Conservation (phyloP, 2,888 invertebrate genomes). For the Lycaena phlaeas region DNA sequence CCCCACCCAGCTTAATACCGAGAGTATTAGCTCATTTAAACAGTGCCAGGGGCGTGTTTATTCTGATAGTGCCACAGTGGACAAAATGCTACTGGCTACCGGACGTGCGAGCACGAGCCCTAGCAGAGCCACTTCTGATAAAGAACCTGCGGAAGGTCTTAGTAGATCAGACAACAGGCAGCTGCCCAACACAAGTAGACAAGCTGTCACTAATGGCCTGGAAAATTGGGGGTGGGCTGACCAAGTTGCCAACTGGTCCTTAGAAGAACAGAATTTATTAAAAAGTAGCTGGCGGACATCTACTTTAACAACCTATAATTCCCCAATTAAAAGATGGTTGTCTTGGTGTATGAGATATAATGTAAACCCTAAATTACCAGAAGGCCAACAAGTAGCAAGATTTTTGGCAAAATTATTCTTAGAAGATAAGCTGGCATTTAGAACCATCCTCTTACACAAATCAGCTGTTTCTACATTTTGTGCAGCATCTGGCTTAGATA, state of each 20-base stretch:
- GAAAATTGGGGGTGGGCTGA: slow-evolving; percentile 19
- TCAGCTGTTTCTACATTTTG: slow-evolving; percentile 15
- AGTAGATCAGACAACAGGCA: slow-evolving; percentile 14
- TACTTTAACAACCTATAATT: slow-evolving; percentile 10
- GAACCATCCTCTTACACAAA: slow-evolving; percentile 16
- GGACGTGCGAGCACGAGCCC: slow-evolving; percentile 9
- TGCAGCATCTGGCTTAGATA: neutral
- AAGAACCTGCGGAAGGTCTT: slow-evolving; percentile 11
- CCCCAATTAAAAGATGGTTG: slow-evolving; percentile 11
- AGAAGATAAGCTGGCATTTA: slow-evolving; percentile 6
- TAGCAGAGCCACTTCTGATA: slow-evolving; percentile 11
- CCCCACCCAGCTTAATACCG: slow-evolving; percentile 14
- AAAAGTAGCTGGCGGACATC: slow-evolving; percentile 14
- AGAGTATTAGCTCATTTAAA: slow-evolving; percentile 15
- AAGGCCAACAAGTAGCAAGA: slow-evolving; percentile 5
- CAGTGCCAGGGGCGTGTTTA: slow-evolving; percentile 11
- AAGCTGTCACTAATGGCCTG: slow-evolving; percentile 12
- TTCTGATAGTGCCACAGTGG: slow-evolving; percentile 12
- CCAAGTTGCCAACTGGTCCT: slow-evolving; percentile 9
- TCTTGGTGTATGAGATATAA: slow-evolving; percentile 6
- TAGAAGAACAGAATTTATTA: slow-evolving; percentile 12
- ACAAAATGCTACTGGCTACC: slow-evolving; percentile 13
- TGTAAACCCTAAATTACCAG: slow-evolving; percentile 5
- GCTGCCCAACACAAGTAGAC: slow-evolving; percentile 11
- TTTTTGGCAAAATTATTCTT: slow-evolving; percentile 12